Evolutionary conservation across 2,113 vertebrate genomes (phyloP).

Genomic region (Calypte anna): DNA sequence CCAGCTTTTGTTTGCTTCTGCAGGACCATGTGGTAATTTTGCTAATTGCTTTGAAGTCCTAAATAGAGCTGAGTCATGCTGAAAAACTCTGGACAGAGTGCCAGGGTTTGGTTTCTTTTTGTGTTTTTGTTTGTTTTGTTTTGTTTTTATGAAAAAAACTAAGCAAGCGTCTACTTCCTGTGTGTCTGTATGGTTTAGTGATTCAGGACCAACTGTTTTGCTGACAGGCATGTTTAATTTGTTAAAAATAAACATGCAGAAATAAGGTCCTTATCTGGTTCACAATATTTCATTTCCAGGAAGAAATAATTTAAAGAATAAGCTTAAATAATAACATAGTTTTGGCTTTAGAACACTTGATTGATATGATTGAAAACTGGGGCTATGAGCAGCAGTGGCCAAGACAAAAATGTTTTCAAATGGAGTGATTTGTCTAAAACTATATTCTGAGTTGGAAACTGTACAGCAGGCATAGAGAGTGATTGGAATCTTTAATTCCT

Average conservation of each 20-base stretch:
- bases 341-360: background rate
- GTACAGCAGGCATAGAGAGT: background rate
- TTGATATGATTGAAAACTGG: background rate
- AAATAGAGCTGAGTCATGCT: conserved; percentile 16
- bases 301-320: background rate
- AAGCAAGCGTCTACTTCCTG: background rate
- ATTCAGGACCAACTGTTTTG: background rate
- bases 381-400: background rate
- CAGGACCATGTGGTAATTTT: conserved; percentile 7
- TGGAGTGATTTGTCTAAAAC: background rate
- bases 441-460: background rate
- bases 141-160: background rate
- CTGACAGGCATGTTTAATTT: background rate
- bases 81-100: background rate
- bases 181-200: background rate
- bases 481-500: background rate
- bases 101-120: background rate
- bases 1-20: conserved; percentile 22
- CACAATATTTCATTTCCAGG: background rate
- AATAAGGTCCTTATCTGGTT: background rate
- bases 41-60: conserved; percentile 14
- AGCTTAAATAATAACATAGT: background rate
- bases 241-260: background rate
- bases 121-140: too few species aligned
- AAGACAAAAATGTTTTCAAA: background rate